Percentiles rank a stretch among this genome's conserved stretches.
These are phyloP conservation scores for Drosophila yakuba DNA, from an alignment of 1,140 invertebrate species.

Conservation along the genomic window DNA sequence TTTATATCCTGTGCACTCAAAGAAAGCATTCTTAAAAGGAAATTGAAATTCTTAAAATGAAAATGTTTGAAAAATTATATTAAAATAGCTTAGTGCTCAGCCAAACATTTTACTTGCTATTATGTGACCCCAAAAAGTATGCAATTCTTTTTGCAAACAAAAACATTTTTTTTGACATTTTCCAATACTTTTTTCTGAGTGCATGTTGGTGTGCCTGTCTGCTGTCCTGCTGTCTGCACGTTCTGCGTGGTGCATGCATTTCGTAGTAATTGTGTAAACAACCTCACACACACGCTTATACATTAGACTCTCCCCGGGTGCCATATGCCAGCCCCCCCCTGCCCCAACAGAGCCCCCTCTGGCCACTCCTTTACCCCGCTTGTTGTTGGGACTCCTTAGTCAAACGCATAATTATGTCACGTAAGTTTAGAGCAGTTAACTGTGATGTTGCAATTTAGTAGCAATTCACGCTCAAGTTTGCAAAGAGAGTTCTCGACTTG, in stretches of 20 bases:
- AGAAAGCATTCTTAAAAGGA: background rate
- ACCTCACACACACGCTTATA: conserved; percentile 44
- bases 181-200: background rate
- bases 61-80: too few species aligned
- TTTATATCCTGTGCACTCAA: conserved; percentile 26
- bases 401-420: conserved; percentile 82
- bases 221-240: conserved; percentile 69
- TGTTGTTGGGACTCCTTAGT: conserved; percentile 63
- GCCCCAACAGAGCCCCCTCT: background rate
- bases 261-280: conserved; percentile 78
- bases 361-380: background rate
- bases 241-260: conserved; percentile 74
- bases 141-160: background rate
- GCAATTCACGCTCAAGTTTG: conserved; percentile 73
- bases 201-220: conserved; percentile 37
- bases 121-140: background rate
- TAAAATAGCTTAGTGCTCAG: background rate
- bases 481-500: conserved; percentile 38
- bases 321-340: conserved; percentile 58
- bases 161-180: too few species aligned
- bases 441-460: conserved; percentile 76
- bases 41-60: too few species aligned
- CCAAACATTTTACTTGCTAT: background rate
- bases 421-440: conserved; percentile 83
- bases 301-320: conserved; percentile 40